Conservation (phyloP, 2,797 vertebrate genomes). For the Leucoraja ocellata region DNA sequence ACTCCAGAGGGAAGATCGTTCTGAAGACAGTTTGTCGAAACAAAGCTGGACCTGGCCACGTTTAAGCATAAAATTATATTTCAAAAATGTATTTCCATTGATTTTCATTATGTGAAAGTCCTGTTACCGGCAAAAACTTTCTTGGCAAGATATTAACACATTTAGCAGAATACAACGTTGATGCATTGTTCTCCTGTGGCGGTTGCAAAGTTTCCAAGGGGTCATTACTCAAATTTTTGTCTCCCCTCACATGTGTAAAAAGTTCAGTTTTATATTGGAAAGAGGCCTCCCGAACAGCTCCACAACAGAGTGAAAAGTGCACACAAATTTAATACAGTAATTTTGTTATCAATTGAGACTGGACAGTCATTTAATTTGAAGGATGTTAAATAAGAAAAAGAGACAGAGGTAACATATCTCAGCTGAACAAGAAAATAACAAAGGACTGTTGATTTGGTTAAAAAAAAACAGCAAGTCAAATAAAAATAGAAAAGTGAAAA, state of each 20-base stretch:
- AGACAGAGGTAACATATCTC: background rate
- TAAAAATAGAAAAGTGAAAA: background rate
- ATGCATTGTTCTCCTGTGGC: background rate
- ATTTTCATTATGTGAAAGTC: background rate
- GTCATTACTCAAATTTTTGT: background rate
- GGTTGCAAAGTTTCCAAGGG: background rate
- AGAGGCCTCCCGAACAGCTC: constrained; percentile 7
- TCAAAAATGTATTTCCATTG: background rate
- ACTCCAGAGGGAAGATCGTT: constrained; percentile 25
- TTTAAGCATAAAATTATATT: constrained; percentile 20
- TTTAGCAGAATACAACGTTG: constrained; percentile 21
- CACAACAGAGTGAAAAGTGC: constrained; percentile 6
- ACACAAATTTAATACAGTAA: background rate
- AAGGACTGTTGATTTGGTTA: background rate
- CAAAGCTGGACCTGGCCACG: constrained; percentile 8
- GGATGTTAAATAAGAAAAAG: background rate
- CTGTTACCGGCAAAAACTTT: background rate
- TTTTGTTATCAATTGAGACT: constrained; percentile 4
- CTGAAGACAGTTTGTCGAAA: background rate
- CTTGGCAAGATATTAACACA: background rate
- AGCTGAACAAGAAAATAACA: background rate
- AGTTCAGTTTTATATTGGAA: constrained; percentile 14
- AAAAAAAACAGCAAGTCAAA: background rate
- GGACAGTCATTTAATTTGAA: background rate
- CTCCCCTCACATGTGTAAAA: background rate